Base-by-base conservation (phyloP, 2,888 invertebrate genomes). In the Eledona agricola region DNA sequence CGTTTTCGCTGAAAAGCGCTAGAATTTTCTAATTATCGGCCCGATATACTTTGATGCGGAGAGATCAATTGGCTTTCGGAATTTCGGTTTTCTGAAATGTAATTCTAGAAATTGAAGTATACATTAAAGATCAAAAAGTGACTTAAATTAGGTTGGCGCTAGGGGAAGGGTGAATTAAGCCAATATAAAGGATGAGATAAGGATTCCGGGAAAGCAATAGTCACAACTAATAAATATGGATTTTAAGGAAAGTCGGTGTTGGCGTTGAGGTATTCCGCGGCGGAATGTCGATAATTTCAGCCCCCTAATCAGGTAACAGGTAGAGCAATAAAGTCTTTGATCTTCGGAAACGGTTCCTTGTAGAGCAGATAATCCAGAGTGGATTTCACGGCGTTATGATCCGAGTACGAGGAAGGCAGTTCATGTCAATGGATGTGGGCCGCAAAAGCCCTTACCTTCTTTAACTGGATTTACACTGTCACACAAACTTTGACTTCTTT, bases 301-400 rank as follows among this genome's bases (percentile, higher is more conserved):
- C 56, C 57, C n/a, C 62, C 60, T 62, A 63, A 63, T 63, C 63
- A 62, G 64, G 57, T 62, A 65, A 63, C 63, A 66, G 65, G 65
- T 65, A 65, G 57, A 56, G 61, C 62, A 65, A 63, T 65, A 63
- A 65, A 65, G 65, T 64, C 66, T 67, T 67, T 66, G 66, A 67
- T 67, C 65, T 65, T 62, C 51, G 58, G 55, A 65, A 64, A 62
- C 58, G 62, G 60, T 57, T 65, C 58, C 65, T 63, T 62, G 64
- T 58, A 58, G 54, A 63, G 58, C 63, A 65, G 62, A 64, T 64
- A 63, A 66, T 65, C 63, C 66, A 60, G 57, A 66, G 60, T 64
- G 62, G 63, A 66, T 66, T 65, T 66, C 60, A 65, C 64, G 61
- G 60, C 59, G 57, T 65, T 66, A 65, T 65, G 64, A 60, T 58